Conservation (phyloP, 2,888 invertebrate genomes). For the Cryptocephalus moraei region DNA sequence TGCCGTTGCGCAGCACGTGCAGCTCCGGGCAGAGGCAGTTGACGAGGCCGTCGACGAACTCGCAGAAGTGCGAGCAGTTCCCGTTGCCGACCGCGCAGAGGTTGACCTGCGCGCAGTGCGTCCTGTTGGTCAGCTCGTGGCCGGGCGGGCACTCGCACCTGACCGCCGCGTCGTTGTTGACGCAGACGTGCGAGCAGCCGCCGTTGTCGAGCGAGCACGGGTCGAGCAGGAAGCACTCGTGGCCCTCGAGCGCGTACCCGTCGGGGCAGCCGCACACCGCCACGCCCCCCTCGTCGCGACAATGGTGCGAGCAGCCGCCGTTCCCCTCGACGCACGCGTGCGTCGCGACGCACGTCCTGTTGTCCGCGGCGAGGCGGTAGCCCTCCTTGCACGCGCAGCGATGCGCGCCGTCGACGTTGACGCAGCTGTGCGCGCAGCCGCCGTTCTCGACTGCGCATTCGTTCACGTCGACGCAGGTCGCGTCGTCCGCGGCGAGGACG, state of each 20-base stretch:
- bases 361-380: conserved; percentile 29
- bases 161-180: conserved; percentile 33
- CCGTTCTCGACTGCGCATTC: conserved; percentile 32
- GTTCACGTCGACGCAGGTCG: conserved; percentile 36
- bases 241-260: conserved; percentile 31
- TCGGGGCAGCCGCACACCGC: conserved; percentile 41
- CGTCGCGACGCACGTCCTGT: conserved; percentile 32
- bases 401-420: conserved; percentile 42
- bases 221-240: conserved; percentile 20
- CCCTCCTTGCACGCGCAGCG: conserved; percentile 42
- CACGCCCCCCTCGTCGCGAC: conserved; percentile 31
- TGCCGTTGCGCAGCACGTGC: conserved; percentile 32
- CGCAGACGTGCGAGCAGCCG: conserved; percentile 28
- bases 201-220: conserved; percentile 36
- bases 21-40: conserved; percentile 40
- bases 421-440: conserved; percentile 46
- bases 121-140: conserved; percentile 21
- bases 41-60: conserved; percentile 39
- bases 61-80: conserved; percentile 44
- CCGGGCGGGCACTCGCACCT: conserved; percentile 41
- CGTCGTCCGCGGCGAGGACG: conserved; percentile 35
- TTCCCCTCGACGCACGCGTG: conserved; percentile 38
- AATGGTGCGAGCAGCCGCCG: conserved; percentile 30
- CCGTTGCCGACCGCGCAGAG: conserved; percentile 41
- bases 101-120: conserved; percentile 37